phyloP scores from a whole-genome alignment of 2,888 invertebrate species.

The Plusia festucae region DNA sequence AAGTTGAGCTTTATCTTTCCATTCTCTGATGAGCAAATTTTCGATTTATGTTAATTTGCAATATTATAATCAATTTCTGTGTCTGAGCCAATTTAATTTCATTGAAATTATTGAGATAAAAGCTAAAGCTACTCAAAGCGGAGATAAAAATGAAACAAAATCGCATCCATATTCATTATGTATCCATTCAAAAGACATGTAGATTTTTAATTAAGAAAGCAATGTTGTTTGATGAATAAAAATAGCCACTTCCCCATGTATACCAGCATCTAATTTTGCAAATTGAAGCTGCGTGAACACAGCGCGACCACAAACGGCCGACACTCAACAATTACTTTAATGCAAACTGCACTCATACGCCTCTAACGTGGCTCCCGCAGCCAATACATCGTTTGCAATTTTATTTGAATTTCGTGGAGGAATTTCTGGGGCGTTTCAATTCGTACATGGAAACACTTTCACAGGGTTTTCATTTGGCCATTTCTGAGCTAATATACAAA shows the following conservation, averaged over 20 bases:
- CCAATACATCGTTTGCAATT: conserved; percentile 79
- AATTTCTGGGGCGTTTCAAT: conserved; percentile 69
- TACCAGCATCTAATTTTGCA: conserved; percentile 75
- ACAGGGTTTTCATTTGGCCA: conserved; percentile 63
- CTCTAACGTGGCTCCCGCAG: conserved; percentile 63
- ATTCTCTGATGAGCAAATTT: conserved; percentile 49
- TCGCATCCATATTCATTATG: conserved; percentile 31
- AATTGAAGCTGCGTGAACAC: conserved; percentile 75
- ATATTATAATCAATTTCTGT: conserved; percentile 18
- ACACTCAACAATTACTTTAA: conserved; percentile 75
- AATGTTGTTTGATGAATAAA: conserved; percentile 64
- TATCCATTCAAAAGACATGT: conserved; percentile 34
- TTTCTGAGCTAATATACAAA: conserved; percentile 74
- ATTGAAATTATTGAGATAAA: conserved; percentile 15
- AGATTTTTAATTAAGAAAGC: conserved; percentile 60
- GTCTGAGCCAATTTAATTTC: conserved; percentile 11
- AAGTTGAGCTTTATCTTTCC: conserved; percentile 56
- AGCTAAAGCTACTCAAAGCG: conserved; percentile 10
- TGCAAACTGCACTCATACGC: conserved; percentile 76
- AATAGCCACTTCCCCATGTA: conserved; percentile 62
- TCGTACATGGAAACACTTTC: conserved; percentile 79
- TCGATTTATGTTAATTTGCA: conserved; percentile 45
- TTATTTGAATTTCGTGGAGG: conserved; percentile 72
- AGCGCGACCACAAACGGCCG: conserved; percentile 68
- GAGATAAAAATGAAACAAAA: conserved; percentile 18